Base-by-base conservation (phyloP, 2,888 invertebrate genomes). In the Deroplatys truncata region DNA sequence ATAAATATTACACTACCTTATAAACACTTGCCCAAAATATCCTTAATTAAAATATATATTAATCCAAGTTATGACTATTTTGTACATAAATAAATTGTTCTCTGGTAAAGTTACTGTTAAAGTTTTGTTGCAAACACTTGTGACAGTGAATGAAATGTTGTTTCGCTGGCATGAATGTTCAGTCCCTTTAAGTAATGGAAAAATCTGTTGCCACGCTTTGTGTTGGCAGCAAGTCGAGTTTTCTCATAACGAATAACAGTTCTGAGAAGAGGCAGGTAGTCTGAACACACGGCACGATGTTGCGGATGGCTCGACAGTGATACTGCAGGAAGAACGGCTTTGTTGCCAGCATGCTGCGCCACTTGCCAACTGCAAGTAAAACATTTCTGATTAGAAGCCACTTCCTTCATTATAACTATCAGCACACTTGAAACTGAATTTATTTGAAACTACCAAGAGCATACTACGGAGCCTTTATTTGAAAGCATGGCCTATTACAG, bases 101-200 rank as follows among this genome's bases (percentile, higher is more conserved):
- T 84, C 16, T 84, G 84, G 84, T 29, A 84, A 84, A 84, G n/a
- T n/a, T n/a, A 28, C 8, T 31, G 35, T 29, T 31, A 9, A 9
- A 43, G 83, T 20, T 15, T 8, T 16, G 20, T 15, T 15, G 31
- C 13, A 82, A 87, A 87, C 35, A 85, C 85, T 25, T 86, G 25
- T 31, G 88, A 89, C 9, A 90, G 86, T 20, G 86, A 82, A 35
- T 83, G 56, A 4, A 89, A 82, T 2, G 85, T 35, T 7, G 84
- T 94, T 91, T 93, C 94, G 91, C 94, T 94, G 91, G 94, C 94
- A 90, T 94, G 93, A 85, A 94, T 92, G 92, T 94, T 94, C 90
- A 95, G 92, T 87, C 95, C 95, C 91, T 96, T 95, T n/a, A 97
- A 94, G 93, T 97, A 97, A 93, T 97, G 97, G 93, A 96, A 96